These are phyloP conservation scores for Melanostoma mellinum DNA, from an alignment of 2,888 invertebrate genomes.

Conservation along the genomic window DNA sequence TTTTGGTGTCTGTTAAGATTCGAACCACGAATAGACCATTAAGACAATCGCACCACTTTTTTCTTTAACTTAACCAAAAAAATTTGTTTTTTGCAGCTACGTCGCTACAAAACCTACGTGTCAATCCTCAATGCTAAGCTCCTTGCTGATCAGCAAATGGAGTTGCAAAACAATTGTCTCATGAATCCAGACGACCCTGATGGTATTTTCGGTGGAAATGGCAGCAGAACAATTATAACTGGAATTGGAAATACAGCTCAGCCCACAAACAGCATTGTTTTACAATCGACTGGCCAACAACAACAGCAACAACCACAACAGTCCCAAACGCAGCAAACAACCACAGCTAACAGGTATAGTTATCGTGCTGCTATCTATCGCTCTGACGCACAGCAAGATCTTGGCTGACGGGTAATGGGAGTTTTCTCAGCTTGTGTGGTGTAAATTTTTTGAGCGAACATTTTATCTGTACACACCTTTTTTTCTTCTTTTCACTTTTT, in stretches of 20 bases:
- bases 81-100: slow-evolving; percentile 84
- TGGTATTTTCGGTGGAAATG: slow-evolving; percentile 55
- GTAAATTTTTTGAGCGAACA: slow-evolving; percentile 79
- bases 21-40: no score
- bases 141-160: slow-evolving; percentile 80
- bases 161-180: slow-evolving; percentile 78
- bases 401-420: slow-evolving; percentile 91
- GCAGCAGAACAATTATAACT: slow-evolving; percentile 50
- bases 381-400: slow-evolving; percentile 85
- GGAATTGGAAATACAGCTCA: slow-evolving; percentile 77
- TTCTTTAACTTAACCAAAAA: neutral
- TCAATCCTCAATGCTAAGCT: slow-evolving; percentile 89
- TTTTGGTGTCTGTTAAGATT: no score
- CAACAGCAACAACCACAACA: slow-evolving; percentile 76
- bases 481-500: slow-evolving; percentile 32
- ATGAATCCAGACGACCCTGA: slow-evolving; percentile 83
- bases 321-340: slow-evolving; percentile 76
- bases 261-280: slow-evolving; percentile 77
- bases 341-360: slow-evolving; percentile 85
- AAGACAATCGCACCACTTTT: no score
- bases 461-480: slow-evolving; percentile 43
- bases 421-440: slow-evolving; percentile 92
- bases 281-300: slow-evolving; percentile 74
- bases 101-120: slow-evolving; percentile 92
- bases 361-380: slow-evolving; percentile 87